phyloP scores from a whole-genome alignment of 2,113 vertebrate genomes.

The Gymnocephalus cernua region DNA sequence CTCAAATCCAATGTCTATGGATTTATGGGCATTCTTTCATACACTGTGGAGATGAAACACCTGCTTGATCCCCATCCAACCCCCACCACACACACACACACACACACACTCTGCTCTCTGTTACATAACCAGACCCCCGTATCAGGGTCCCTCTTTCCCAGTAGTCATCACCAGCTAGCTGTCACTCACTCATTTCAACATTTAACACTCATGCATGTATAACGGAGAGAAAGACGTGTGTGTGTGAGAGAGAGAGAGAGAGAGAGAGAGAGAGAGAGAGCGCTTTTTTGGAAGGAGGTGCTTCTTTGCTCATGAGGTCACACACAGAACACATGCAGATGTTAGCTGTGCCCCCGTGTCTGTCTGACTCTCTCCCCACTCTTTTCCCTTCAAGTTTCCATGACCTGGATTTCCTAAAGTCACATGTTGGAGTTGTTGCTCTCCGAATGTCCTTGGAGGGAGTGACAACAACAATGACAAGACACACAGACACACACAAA shows the following conservation, averaged over 20 bases:
- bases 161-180: constrained; percentile 7
- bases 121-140: constrained; percentile 72
- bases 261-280: neutral
- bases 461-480: constrained; percentile 43
- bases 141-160: constrained; percentile 61
- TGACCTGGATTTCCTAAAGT: constrained; percentile 49
- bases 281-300: neutral
- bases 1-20: constrained; percentile 47
- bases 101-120: neutral
- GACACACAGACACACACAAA: constrained; percentile 17
- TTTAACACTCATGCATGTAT: constrained; percentile 11
- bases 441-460: constrained; percentile 46
- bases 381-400: constrained; percentile 2
- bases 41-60: constrained; percentile 57
- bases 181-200: constrained; percentile 19
- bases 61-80: constrained; percentile 48
- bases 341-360: neutral
- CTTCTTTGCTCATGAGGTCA: neutral
- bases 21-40: constrained; percentile 75
- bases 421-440: constrained; percentile 49
- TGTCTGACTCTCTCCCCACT: neutral
- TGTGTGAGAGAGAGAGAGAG: neutral
- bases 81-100: constrained; percentile 16
- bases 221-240: neutral
- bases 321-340: constrained; percentile 8